Percentiles rank a stretch among this genome's conserved stretches.
Conservation (phyloP, 2,888 invertebrate species). For the Pycnomerus fuliginosus region DNA sequence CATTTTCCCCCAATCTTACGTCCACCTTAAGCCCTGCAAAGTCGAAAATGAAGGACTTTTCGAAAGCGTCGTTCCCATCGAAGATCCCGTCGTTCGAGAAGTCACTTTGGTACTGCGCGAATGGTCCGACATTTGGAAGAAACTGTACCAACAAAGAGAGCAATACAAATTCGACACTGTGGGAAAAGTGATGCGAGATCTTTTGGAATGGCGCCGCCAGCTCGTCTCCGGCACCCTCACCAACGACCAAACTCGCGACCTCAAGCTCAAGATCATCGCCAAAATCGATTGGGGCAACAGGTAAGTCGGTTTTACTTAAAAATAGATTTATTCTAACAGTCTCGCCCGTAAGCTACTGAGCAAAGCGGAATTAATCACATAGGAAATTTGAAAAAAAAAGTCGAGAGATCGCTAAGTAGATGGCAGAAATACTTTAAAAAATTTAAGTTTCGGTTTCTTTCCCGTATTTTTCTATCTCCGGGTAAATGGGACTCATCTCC, state of each 20-base stretch:
- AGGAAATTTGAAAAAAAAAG: slow-evolving; percentile 14
- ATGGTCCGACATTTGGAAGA: slow-evolving; percentile 93
- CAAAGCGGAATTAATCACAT: slow-evolving; percentile 21
- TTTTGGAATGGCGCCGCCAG: slow-evolving; percentile 82
- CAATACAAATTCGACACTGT: slow-evolving; percentile 82
- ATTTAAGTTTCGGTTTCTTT: slow-evolving; percentile 86
- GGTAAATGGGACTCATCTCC: slow-evolving; percentile 85
- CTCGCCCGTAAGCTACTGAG: slow-evolving; percentile 15
- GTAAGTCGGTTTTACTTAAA: slow-evolving; percentile 61
- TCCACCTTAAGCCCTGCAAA: slow-evolving; percentile 73
- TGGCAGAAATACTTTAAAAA: too few relatives aligned
- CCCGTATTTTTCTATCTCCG: slow-evolving; percentile 73
- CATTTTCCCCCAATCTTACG: slow-evolving; percentile 82
- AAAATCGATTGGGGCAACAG: slow-evolving; percentile 97
- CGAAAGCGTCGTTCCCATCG: slow-evolving; percentile 70
- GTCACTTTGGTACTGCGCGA: slow-evolving; percentile 88
- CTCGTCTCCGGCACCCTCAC: slow-evolving; percentile 86
- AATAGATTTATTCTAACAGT: slow-evolving; percentile 18
- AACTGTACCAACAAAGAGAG: slow-evolving; percentile 82
- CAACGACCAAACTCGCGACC: slow-evolving; percentile 84
- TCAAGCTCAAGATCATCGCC: slow-evolving; percentile 82
- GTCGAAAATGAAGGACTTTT: slow-evolving; percentile 80
- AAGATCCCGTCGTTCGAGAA: slow-evolving; percentile 88
- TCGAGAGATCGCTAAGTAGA: slow-evolving; percentile 13
- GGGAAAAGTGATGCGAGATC: slow-evolving; percentile 85